These are phyloP conservation scores for Sus scrofa DNA, from an alignment of 2,113 vertebrate genomes.

Conservation along the genomic window T2T-Sscrofa CM000820.6:423001-423500, in stretches of 20 bases:
- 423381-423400: neutral
- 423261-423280: neutral
- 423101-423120: neutral
- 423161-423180: slow-evolving; percentile 36
- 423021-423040: neutral
- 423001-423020: neutral
- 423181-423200: neutral
- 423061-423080: neutral
- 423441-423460: too few relatives aligned
- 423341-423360: neutral
- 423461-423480: too few relatives aligned
- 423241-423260: neutral
- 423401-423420: neutral
- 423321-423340: neutral
- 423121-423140: neutral
- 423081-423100: neutral
- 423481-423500: too few relatives aligned
- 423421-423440: neutral
- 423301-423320: neutral
- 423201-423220: neutral
- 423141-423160: neutral
- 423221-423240: neutral
- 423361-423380: neutral
- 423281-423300: neutral
- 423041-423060: neutral